Evolutionary conservation across 2,797 vertebrate species (phyloP).

Genomic region (Tauraco hartlaubi): DNA sequence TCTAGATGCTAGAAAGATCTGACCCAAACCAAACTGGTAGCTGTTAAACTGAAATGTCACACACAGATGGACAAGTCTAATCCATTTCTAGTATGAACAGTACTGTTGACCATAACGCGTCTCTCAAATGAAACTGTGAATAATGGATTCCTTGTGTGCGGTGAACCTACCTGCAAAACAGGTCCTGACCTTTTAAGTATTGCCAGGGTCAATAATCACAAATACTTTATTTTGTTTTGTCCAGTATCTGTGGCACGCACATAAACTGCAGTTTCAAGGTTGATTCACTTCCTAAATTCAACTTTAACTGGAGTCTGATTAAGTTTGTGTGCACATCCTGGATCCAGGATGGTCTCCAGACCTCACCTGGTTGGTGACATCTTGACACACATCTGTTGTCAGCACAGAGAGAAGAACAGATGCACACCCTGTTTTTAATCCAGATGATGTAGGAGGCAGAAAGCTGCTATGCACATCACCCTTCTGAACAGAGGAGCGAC

Average conservation of each 20-base stretch:
- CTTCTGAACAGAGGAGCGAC: neutral
- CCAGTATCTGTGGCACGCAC: neutral
- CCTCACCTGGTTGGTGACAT: neutral
- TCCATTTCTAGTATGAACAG: neutral
- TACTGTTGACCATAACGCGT: neutral
- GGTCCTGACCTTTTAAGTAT: neutral
- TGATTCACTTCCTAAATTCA: neutral
- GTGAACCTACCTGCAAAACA: neutral
- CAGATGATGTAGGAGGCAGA: neutral
- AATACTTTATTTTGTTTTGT: neutral
- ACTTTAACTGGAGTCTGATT: neutral
- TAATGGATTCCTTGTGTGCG: neutral
- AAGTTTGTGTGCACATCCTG: neutral
- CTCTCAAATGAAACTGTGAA: neutral
- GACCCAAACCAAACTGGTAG: neutral
- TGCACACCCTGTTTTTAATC: neutral
- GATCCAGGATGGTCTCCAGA: neutral
- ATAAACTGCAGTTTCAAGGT: neutral
- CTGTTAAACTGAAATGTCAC: neutral
- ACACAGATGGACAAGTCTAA: neutral
- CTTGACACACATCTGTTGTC: accelerated
- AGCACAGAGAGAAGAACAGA: neutral
- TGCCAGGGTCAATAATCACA: neutral
- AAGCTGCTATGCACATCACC: neutral
- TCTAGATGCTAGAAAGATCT: neutral